Evolutionary conservation across 2,888 invertebrate genomes (phyloP).

Genomic region (Ophion costatus): DNA sequence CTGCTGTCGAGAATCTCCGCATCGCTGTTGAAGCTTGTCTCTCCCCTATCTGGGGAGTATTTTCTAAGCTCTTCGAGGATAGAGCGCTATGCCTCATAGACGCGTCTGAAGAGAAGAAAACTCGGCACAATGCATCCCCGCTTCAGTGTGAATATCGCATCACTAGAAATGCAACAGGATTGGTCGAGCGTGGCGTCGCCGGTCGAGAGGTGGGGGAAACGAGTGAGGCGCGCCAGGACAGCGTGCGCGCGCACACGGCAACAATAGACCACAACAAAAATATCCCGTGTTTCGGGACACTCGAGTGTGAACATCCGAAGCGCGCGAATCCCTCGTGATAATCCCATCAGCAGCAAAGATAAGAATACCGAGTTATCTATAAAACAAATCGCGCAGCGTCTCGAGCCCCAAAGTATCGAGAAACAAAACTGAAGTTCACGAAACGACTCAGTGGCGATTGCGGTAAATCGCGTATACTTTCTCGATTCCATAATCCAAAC

Average conservation of each 20-base stretch:
- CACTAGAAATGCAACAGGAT: constrained; percentile 17
- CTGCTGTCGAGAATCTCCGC: too few relatives aligned
- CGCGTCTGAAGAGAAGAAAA: neutral
- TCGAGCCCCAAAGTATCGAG: neutral
- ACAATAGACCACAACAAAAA: constrained; percentile 68
- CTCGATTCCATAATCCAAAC: constrained; percentile 16
- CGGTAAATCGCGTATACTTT: constrained; percentile 8
- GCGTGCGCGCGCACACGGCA: constrained; percentile 59
- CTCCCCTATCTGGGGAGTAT: neutral
- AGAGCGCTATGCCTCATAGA: neutral
- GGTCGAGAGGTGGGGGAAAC: constrained; percentile 6
- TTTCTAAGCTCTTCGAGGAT: neutral
- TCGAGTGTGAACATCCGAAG: constrained; percentile 68
- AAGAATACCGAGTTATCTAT: neutral
- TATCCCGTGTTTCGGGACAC: constrained; percentile 66
- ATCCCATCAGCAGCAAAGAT: neutral
- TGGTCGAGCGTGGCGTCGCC: constrained; percentile 37
- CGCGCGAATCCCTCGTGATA: constrained; percentile 48
- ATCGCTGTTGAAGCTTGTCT: too few relatives aligned
- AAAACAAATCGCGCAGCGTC: neutral
- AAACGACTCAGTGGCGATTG: neutral
- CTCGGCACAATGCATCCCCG: neutral
- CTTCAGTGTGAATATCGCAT: neutral
- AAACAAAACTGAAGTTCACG: neutral
- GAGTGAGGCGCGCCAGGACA: constrained; percentile 32